Conservation (phyloP, 2,888 invertebrate species). For the Eretmocerus hayati region DNA sequence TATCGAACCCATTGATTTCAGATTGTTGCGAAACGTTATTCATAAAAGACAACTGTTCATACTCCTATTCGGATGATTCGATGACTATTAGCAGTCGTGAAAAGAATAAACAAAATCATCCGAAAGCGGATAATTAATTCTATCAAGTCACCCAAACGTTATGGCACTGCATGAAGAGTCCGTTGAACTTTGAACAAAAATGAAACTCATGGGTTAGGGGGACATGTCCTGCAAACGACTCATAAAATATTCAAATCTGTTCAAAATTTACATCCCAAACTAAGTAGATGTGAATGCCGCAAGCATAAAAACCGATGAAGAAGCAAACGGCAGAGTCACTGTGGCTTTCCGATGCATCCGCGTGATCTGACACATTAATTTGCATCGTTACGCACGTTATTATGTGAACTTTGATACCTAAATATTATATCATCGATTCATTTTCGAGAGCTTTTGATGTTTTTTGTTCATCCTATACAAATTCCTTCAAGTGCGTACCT, state of each 20-base stretch:
- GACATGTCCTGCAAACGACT: slow-evolving; percentile 14
- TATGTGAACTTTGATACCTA: slow-evolving; percentile 6
- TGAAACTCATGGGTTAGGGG: slow-evolving; percentile 16
- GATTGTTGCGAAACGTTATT: too few species aligned
- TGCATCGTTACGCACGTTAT: slow-evolving; percentile 12
- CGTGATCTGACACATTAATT: slow-evolving; percentile 6
- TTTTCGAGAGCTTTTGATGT: too few species aligned
- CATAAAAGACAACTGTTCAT: too few species aligned
- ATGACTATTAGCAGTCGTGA: not conserved
- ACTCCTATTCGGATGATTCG: too few species aligned
- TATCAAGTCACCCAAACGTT: slow-evolving; percentile 1
- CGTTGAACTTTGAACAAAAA: slow-evolving; percentile 11
- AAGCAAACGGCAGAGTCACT: slow-evolving; percentile 7
- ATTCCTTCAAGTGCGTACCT: too few species aligned
- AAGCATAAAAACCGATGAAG: slow-evolving; percentile 9
- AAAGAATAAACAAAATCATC: not conserved
- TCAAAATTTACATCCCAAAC: slow-evolving; percentile 17
- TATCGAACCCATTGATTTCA: too few species aligned
- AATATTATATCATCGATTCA: too few species aligned
- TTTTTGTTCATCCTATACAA: too few species aligned
- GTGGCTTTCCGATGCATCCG: not conserved
- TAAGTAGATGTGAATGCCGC: slow-evolving; percentile 12
- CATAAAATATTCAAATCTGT: slow-evolving; percentile 17
- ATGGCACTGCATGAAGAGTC: not conserved
- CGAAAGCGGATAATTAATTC: slow-evolving; percentile 7